These are phyloP conservation scores for Campaea margaritaria DNA, from an alignment of 2,888 invertebrate species.

Conservation along the genomic window DNA sequence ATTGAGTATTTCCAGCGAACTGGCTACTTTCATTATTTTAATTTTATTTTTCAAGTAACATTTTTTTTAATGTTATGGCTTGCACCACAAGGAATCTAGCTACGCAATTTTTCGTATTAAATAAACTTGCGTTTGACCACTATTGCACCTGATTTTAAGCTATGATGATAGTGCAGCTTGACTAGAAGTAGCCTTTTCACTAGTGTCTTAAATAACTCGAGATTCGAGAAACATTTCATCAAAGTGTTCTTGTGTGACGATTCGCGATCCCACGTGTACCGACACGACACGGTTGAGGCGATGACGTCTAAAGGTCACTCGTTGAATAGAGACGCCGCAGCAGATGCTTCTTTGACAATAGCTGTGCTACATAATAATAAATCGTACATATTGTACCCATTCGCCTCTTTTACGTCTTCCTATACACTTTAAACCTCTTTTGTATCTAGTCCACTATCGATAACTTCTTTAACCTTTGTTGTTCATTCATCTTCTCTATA, in stretches of 20 bases:
- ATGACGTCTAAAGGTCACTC: constrained; percentile 68
- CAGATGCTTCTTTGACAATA: constrained; percentile 73
- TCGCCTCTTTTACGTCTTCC: constrained; percentile 22
- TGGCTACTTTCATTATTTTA: not conserved
- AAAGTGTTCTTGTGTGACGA: constrained; percentile 48
- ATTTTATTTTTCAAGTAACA: too few relatives aligned
- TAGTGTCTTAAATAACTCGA: too few relatives aligned
- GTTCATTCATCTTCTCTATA: constrained; percentile 54
- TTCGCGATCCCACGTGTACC: constrained; percentile 67
- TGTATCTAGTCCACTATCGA: constrained; percentile 47
- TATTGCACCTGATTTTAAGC: too few relatives aligned
- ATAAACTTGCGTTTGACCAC: too few relatives aligned
- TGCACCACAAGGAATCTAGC: too few relatives aligned
- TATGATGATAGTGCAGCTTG: too few relatives aligned
- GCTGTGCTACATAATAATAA: constrained; percentile 56
- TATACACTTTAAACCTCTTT: constrained; percentile 28
- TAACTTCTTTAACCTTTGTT: constrained; percentile 60
- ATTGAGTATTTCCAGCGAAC: not conserved
- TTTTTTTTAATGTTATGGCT: too few relatives aligned
- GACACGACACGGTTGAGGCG: constrained; percentile 23
- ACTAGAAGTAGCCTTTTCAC: too few relatives aligned
- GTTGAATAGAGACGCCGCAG: constrained; percentile 65
- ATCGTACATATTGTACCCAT: constrained; percentile 39
- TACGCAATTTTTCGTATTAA: too few relatives aligned
- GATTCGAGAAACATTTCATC: constrained; percentile 33